These are phyloP conservation scores for Tigriopus californicus DNA, from an alignment of 2,888 invertebrate genomes.

Conservation along the genomic window DNA sequence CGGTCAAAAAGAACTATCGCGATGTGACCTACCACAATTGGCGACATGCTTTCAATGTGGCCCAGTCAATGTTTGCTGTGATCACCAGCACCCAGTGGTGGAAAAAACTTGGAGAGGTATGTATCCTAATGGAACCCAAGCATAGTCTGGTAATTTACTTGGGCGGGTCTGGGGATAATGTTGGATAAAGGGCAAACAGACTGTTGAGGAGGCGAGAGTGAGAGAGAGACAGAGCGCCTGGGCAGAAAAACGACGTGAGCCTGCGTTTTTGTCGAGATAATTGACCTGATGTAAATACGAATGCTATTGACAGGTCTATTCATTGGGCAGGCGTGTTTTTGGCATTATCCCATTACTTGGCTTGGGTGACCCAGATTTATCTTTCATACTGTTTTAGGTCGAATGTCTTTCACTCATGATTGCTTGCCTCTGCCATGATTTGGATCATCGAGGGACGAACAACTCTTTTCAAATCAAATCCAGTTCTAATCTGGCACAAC, in stretches of 20 bases:
- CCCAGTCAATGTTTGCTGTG: slow-evolving; percentile 93
- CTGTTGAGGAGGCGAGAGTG: too few species aligned
- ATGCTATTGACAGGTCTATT: too few species aligned
- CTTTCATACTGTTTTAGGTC: slow-evolving; percentile 2
- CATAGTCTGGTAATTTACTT: too few species aligned
- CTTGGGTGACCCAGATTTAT: background rate
- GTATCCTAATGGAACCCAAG: background rate
- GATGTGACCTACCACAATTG: slow-evolving; percentile 90
- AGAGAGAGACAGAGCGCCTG: too few species aligned
- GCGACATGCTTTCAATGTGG: slow-evolving; percentile 91
- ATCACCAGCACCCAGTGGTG: slow-evolving; percentile 78
- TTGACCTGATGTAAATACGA: too few species aligned
- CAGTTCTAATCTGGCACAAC: slow-evolving; percentile 68
- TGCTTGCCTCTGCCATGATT: slow-evolving; percentile 81
- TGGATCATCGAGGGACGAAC: slow-evolving; percentile 89
- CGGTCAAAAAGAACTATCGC: slow-evolving; percentile 84
- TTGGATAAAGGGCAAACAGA: too few species aligned
- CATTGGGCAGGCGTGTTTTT: too few species aligned
- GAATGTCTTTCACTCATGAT: slow-evolving; percentile 78
- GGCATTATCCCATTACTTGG: background rate
- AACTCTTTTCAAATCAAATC: slow-evolving; percentile 86
- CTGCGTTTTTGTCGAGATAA: too few species aligned
- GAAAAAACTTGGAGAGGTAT: slow-evolving; percentile 70
- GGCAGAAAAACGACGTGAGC: too few species aligned
- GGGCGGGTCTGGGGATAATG: too few species aligned